These are phyloP conservation scores for Actinernus sp. DNA, from an alignment of 92 coral and sea anemone genomes.

Conservation along the genomic window DNA sequence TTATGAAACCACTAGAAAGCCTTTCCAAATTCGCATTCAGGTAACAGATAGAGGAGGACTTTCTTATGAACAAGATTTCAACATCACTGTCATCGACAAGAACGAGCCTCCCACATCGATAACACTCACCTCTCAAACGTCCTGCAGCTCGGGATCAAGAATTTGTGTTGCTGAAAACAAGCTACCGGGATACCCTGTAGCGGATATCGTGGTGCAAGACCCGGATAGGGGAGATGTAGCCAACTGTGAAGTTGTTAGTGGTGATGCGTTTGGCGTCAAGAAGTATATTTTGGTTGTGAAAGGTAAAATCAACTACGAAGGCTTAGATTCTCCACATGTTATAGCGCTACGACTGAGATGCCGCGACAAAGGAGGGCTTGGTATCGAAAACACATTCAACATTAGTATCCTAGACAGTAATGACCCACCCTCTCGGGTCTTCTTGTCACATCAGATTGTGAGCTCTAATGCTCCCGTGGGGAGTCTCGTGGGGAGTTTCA, in stretches of 20 bases:
- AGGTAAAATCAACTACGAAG: conserved; percentile 61
- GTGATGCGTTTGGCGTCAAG: conserved; percentile 31
- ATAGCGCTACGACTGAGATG: conserved; percentile 47
- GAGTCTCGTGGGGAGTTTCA: conserved; percentile 68
- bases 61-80: conserved; percentile 33
- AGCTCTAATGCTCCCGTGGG: conserved; percentile 58
- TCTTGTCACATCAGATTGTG: conserved; percentile 56
- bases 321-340: conserved; percentile 33
- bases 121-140: conserved; percentile 3
- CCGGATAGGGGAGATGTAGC: conserved; percentile 57
- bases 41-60: conserved; percentile 63
- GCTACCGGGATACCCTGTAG: conserved; percentile 58
- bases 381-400: conserved; percentile 26
- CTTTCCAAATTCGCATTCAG: conserved; percentile 14
- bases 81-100: conserved; percentile 53
- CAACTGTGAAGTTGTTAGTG: conserved; percentile 59
- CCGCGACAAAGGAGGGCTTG: conserved; percentile 58
- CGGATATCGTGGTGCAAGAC: conserved; percentile 39
- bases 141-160: conserved; percentile 19
- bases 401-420: conserved; percentile 56
- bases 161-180: conserved; percentile 66
- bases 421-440: conserved; percentile 56
- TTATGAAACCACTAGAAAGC: conserved; percentile 36
- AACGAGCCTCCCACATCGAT: conserved; percentile 62
- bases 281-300: conserved; percentile 49